These are phyloP conservation scores for Varanus komodoensis DNA, from an alignment of 2,113 vertebrate genomes.

Conservation along the genomic window DNA sequence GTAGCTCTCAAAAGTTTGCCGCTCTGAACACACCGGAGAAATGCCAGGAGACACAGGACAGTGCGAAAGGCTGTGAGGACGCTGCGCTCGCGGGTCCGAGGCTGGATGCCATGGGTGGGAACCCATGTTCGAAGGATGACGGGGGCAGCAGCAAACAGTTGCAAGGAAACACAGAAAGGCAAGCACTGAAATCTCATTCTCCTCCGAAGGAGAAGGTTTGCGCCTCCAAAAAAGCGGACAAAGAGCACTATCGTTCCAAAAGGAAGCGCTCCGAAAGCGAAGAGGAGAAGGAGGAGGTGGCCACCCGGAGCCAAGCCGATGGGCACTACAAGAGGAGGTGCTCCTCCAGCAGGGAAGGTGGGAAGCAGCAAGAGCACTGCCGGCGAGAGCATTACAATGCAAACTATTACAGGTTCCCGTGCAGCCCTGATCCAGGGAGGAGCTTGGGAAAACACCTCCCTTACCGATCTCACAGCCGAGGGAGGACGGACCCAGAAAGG, in stretches of 20 bases:
- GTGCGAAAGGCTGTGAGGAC: neutral
- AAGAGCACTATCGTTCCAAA: constrained; percentile 75
- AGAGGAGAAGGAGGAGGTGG: constrained; percentile 57
- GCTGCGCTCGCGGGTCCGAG: constrained; percentile 47
- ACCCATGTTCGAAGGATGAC: constrained; percentile 47
- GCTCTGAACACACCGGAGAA: constrained; percentile 48
- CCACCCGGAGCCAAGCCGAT: constrained; percentile 4
- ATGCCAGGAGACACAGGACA: constrained; percentile 49
- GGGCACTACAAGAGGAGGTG: constrained; percentile 49
- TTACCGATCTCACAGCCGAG: constrained; percentile 68
- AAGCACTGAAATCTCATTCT: constrained; percentile 37
- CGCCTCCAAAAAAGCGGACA: constrained; percentile 63
- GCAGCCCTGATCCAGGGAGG: constrained; percentile 44
- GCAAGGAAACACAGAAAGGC: constrained; percentile 46
- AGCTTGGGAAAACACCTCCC: constrained; percentile 72
- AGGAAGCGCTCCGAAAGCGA: constrained; percentile 67
- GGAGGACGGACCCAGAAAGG: constrained; percentile 73
- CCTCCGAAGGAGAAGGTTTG: constrained; percentile 58
- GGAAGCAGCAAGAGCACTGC: constrained; percentile 46
- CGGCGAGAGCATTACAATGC: constrained; percentile 50
- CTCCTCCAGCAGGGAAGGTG: constrained; percentile 48
- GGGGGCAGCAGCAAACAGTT: neutral
- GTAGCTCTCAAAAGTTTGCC: constrained; percentile 58
- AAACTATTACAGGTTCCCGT: constrained; percentile 55
- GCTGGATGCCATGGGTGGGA: constrained; percentile 51